Evolutionary conservation across 35 echinoderm and acorn worm species (phyloP), one percentile per base, ranked within the genome.

Genomic region (Apostichopus californicus): DNA sequence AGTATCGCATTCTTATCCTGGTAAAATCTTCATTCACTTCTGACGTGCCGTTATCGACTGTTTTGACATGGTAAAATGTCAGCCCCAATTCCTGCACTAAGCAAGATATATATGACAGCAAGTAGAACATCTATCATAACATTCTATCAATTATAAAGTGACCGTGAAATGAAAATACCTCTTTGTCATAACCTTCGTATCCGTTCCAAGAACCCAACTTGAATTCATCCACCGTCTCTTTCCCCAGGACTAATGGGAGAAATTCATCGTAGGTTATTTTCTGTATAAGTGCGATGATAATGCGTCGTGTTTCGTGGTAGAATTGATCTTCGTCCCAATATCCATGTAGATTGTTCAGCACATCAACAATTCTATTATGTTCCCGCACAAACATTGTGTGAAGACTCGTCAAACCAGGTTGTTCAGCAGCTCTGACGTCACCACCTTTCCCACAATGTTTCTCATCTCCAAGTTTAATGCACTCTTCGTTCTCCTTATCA

Each of bases 211-310:
- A 55, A 12, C 80, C 80, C 22, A 83, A 56, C 55, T 55, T 55
- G 52, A 54, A 83, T 56, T 83, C 55, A 53, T 83, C 52, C 80
- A 83, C 54, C 4, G 24, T 83, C 8, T 56, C 80, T 55, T 20
- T 83, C 9, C 80, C 80, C 55, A 83, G 14, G 2, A 83, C 80
- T 5, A 83, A 12, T 3, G 80, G 80, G 13, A 83, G 80, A 17
- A 83, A 83, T 83, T 83, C 80, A 5, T 56, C 80, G 52, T 83
- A 83, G 9, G n/a, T 56, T 5, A 83, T 83, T 53, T 83, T 83
- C 80, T 83, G 80, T 28, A 82, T 82, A 11, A 56, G 15, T 66
- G 63, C 63, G 9, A 66, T 66, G 11, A 83, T 17, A 10, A 83
- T 83, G 17, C 80, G 46, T 83, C 80, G 34, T 6, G 80, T 56